Conservation (phyloP, 2,888 invertebrate genomes). For the Aphidius colemani region DNA sequence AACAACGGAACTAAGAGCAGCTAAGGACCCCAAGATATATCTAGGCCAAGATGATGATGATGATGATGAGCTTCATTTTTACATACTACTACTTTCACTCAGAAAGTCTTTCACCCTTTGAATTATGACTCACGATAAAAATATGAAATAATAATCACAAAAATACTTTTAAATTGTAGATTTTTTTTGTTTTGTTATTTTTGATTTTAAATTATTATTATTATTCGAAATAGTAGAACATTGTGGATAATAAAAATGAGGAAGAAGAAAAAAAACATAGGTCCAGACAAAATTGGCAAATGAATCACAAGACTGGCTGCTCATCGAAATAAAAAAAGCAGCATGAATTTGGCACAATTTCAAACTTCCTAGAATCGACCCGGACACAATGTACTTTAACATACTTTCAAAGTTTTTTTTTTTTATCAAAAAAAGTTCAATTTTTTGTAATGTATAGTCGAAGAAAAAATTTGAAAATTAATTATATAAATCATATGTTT, state of each 20-base stretch:
- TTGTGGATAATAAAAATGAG: background rate
- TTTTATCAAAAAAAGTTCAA: background rate
- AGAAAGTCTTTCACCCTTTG: background rate
- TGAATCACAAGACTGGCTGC: slow-evolving; percentile 8
- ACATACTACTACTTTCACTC: background rate
- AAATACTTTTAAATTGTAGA: background rate
- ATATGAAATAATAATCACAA: slow-evolving; percentile 6
- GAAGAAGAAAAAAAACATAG: background rate
- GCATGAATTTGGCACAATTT: slow-evolving; percentile 8
- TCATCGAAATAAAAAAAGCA: slow-evolving; percentile 12
- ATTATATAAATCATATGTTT: too few species aligned
- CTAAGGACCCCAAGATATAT: too few species aligned
- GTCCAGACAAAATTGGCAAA: background rate
- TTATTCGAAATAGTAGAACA: background rate
- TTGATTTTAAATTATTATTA: background rate
- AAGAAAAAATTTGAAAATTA: slow-evolving; percentile 3
- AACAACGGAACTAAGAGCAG: too few species aligned
- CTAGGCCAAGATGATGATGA: too few species aligned
- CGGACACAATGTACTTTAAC: background rate
- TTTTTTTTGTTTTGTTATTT: background rate
- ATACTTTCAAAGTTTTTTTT: background rate
- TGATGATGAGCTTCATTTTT: too few species aligned
- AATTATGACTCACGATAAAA: background rate
- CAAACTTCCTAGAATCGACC: slow-evolving; percentile 11
- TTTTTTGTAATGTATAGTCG: slow-evolving; percentile 1